phyloP scores from a whole-genome alignment of 1,140 invertebrate species.

The Drosophila sulfurigaster region DNA sequence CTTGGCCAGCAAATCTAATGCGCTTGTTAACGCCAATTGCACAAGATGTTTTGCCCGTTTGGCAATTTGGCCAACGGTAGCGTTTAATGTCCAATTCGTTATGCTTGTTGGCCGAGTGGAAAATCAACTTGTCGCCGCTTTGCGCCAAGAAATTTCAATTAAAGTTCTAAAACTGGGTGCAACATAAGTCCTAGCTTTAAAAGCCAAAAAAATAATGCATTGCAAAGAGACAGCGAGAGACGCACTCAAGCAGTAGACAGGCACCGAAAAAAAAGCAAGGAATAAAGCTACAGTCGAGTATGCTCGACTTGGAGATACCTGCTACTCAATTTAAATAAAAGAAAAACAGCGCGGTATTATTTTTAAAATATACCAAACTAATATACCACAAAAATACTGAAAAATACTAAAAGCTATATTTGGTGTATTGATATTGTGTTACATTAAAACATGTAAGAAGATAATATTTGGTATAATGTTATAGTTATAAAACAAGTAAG shows the following conservation, averaged over 20 bases:
- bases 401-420: too few relatives aligned
- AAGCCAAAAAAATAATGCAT: constrained; percentile 28
- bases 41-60: constrained; percentile 59
- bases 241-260: constrained; percentile 60
- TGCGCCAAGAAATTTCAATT: constrained; percentile 74
- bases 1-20: constrained; percentile 49
- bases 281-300: too few relatives aligned
- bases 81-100: constrained; percentile 83
- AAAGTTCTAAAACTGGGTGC: constrained; percentile 52
- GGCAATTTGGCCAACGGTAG: constrained; percentile 82
- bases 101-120: constrained; percentile 65
- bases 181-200: constrained; percentile 45
- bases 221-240: constrained; percentile 6
- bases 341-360: too few relatives aligned
- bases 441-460: too few relatives aligned
- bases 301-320: too few relatives aligned
- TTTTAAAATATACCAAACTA: too few relatives aligned
- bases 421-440: too few relatives aligned
- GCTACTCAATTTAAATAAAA: too few relatives aligned
- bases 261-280: constrained; percentile 43
- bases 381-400: too few relatives aligned
- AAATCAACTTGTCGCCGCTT: constrained; percentile 77
- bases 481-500: too few relatives aligned
- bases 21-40: constrained; percentile 81
- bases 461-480: too few relatives aligned